phyloP scores from a whole-genome alignment of 2,888 invertebrate species.

The Synergus gifuensis region DNA sequence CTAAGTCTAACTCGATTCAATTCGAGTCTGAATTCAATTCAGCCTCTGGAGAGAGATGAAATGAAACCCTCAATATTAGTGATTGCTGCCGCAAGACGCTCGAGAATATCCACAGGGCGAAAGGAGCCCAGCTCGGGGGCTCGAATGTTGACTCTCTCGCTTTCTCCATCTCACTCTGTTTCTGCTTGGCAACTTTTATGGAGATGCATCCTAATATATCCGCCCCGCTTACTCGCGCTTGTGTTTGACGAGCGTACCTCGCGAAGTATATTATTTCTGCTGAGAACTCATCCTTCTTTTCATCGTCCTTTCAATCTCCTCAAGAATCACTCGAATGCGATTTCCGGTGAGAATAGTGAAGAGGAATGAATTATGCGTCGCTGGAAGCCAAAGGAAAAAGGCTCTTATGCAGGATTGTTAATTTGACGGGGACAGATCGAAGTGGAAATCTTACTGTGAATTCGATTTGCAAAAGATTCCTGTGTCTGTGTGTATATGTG shows the following conservation, averaged over 20 bases:
- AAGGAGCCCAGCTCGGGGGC: constrained; percentile 62
- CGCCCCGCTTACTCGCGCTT: constrained; percentile 76
- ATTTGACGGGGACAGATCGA: constrained; percentile 32
- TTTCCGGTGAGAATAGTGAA: constrained; percentile 63
- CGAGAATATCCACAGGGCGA: constrained; percentile 66
- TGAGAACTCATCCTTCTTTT: constrained; percentile 61
- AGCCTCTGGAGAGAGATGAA: constrained; percentile 69
- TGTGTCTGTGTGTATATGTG: neutral
- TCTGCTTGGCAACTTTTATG: constrained; percentile 75
- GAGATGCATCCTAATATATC: constrained; percentile 78
- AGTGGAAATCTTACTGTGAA: constrained; percentile 8
- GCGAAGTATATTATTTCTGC: constrained; percentile 74
- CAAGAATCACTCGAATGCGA: constrained; percentile 74
- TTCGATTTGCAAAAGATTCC: neutral
- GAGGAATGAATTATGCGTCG: constrained; percentile 67
- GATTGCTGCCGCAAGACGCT: constrained; percentile 77
- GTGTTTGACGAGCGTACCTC: constrained; percentile 77
- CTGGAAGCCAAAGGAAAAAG: constrained; percentile 48
- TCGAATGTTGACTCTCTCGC: constrained; percentile 62
- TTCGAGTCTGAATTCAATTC: constrained; percentile 46
- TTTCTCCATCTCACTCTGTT: constrained; percentile 48
- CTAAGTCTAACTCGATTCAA: constrained; percentile 38
- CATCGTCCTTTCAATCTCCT: constrained; percentile 55
- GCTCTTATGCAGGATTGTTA: constrained; percentile 33
- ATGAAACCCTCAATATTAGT: constrained; percentile 78